Conservation (phyloP, 2,797 vertebrate genomes). For the Amazonetta brasiliensis region DNA sequence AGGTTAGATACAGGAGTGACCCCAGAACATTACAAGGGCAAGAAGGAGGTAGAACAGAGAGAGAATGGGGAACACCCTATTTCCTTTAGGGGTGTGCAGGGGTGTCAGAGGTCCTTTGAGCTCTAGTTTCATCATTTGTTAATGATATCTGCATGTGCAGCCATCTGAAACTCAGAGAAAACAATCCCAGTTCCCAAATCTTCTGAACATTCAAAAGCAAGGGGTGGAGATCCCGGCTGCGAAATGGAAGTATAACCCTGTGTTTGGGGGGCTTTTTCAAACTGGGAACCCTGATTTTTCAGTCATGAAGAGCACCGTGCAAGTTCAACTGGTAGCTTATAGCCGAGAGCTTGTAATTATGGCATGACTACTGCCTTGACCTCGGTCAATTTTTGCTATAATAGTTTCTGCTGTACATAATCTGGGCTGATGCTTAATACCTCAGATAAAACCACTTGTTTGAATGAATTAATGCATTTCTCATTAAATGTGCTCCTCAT, state of each 20-base stretch:
- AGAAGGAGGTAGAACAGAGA: not conserved
- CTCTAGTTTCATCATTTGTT: not conserved
- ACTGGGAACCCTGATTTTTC: not conserved
- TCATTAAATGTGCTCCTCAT: slow-evolving; percentile 69
- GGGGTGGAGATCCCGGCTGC: not conserved
- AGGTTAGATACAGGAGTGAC: not conserved
- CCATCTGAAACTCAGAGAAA: not conserved
- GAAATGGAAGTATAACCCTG: not conserved
- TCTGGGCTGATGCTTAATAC: slow-evolving; percentile 56
- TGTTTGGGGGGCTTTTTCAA: not conserved
- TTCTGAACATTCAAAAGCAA: not conserved
- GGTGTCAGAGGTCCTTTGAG: not conserved
- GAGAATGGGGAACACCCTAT: not conserved
- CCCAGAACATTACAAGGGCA: not conserved
- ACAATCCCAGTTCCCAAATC: not conserved
- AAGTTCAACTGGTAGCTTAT: slow-evolving; percentile 17
- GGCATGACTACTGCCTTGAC: slow-evolving; percentile 33
- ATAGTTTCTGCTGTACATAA: slow-evolving; percentile 48
- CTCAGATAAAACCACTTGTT: slow-evolving; percentile 68
- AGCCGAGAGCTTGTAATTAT: slow-evolving; percentile 43
- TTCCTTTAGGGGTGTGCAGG: not conserved
- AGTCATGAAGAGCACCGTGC: not conserved
- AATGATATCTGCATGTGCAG: not conserved
- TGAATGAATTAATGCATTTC: slow-evolving; percentile 67
- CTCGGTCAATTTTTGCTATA: slow-evolving; percentile 48